Conservation (phyloP, 92 coral and sea anemone genomes). For the Virgularia gustaviana region DNA sequence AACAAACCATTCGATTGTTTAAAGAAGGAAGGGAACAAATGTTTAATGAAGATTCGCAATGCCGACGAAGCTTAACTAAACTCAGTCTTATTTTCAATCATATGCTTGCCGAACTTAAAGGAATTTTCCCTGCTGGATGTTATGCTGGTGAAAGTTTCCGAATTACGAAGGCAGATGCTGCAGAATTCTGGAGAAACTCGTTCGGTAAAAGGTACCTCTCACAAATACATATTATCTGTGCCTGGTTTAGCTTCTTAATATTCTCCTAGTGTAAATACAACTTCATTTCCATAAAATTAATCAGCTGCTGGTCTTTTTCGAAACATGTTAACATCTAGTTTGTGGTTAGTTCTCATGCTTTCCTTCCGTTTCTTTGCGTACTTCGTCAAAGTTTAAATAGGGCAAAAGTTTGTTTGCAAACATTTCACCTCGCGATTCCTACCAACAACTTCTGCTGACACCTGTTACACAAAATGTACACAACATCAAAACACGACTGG, state of each 20-base stretch:
- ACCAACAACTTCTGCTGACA: too few relatives aligned
- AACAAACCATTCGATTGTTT: conserved; percentile 93
- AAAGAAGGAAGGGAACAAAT: conserved; percentile 98
- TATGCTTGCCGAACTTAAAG: conserved; percentile 96
- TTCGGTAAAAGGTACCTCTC: conserved; percentile 74
- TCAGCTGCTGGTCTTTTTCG: too few relatives aligned
- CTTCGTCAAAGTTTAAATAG: too few relatives aligned
- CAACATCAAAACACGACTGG: too few relatives aligned
- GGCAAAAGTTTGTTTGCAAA: too few relatives aligned
- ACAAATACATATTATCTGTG: neutral
- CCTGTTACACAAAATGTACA: too few relatives aligned
- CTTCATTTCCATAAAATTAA: too few relatives aligned
- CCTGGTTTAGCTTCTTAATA: neutral
- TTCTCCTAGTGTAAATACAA: too few relatives aligned
- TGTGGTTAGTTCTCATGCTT: too few relatives aligned
- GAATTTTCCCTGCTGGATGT: conserved; percentile 93
- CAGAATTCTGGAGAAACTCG: conserved; percentile 93
- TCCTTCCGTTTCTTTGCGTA: too few relatives aligned
- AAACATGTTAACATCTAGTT: too few relatives aligned
- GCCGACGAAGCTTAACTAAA: conserved; percentile 86
- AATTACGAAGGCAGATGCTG: conserved; percentile 93
- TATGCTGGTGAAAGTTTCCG: conserved; percentile 89
- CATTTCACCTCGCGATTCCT: too few relatives aligned
- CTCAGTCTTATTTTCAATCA: conserved; percentile 92
- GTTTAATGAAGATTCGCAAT: conserved; percentile 81